A percentile compares a stretch with the other conserved stretches of the same genome.
These are phyloP conservation scores for Drosophila cardini DNA, from an alignment of 1,140 invertebrate genomes.

Conservation along the genomic window DNA sequence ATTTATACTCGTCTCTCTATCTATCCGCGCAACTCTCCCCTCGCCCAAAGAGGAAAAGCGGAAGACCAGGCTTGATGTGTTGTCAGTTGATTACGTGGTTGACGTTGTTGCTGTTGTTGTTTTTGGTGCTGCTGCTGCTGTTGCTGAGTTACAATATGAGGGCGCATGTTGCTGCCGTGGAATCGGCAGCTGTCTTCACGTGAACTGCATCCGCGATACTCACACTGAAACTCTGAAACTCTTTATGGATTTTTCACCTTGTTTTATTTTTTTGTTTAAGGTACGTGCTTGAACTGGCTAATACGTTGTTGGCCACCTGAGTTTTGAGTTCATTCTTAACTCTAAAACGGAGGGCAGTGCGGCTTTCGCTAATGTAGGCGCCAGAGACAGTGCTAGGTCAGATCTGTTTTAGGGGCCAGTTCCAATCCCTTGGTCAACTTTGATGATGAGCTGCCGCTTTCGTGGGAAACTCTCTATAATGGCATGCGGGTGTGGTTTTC, in stretches of 20 bases:
- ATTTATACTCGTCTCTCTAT: slow-evolving; percentile 47
- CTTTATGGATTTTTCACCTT: slow-evolving; percentile 59
- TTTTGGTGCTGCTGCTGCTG: background rate
- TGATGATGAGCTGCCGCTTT: slow-evolving; percentile 46
- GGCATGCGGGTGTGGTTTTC: slow-evolving; percentile 83
- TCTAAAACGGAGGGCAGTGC: slow-evolving; percentile 14
- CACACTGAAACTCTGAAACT: slow-evolving; percentile 27
- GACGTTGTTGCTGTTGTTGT: slow-evolving; percentile 63
- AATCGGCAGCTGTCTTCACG: slow-evolving; percentile 76
- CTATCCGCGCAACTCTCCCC: background rate
- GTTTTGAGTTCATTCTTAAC: slow-evolving; percentile 21
- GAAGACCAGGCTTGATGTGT: slow-evolving; percentile 36
- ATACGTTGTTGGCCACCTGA: slow-evolving; percentile 57
- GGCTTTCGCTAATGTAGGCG: slow-evolving; percentile 60
- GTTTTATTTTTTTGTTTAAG: slow-evolving; percentile 20
- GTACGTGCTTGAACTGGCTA: slow-evolving; percentile 71
- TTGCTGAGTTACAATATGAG: slow-evolving; percentile 71
- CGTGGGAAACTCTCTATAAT: slow-evolving; percentile 79
- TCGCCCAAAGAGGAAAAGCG: slow-evolving; percentile 25
- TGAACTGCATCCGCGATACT: slow-evolving; percentile 63
- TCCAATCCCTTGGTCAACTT: slow-evolving; percentile 40
- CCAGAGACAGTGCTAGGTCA: slow-evolving; percentile 20
- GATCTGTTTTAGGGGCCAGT: slow-evolving; percentile 11
- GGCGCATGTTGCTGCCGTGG: slow-evolving; percentile 70
- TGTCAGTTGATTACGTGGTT: slow-evolving; percentile 82